These are phyloP conservation scores for Apis florea DNA, from an alignment of 1,140 invertebrate genomes.

Conservation along the genomic window DNA sequence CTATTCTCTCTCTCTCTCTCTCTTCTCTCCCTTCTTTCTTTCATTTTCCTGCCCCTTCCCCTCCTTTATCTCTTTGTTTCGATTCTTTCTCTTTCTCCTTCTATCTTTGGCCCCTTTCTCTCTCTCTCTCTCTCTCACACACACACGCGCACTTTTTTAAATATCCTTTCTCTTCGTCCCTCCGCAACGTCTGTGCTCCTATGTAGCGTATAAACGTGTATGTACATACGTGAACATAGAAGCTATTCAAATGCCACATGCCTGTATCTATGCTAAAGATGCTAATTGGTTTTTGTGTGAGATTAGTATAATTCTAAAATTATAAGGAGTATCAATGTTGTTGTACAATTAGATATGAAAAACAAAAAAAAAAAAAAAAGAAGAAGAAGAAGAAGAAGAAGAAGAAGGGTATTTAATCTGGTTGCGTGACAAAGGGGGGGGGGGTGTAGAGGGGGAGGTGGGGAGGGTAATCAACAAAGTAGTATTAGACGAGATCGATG, in stretches of 20 bases:
- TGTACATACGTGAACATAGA: conserved; percentile 65
- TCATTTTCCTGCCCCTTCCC: not conserved
- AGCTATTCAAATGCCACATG: conserved; percentile 74
- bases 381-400: not conserved
- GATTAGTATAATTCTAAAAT: conserved; percentile 25
- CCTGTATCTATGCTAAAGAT: conserved; percentile 74
- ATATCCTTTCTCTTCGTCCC: conserved; percentile 11
- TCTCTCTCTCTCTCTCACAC: not conserved
- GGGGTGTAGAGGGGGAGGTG: not conserved
- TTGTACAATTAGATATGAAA: conserved; percentile 7
- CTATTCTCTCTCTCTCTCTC: not conserved
- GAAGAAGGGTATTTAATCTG: not conserved
- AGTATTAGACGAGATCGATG: conserved; percentile 24
- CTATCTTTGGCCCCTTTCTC: not conserved
- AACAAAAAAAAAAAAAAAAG: not conserved
- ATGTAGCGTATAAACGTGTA: conserved; percentile 40
- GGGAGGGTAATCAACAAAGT: not conserved
- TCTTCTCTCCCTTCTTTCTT: not conserved
- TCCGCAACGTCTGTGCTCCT: conserved; percentile 25
- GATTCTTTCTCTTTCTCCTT: not conserved
- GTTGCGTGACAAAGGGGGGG: conserved; percentile 3
- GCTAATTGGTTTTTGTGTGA: conserved; percentile 55
- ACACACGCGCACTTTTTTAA: too few species aligned
- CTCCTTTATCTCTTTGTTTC: not conserved
- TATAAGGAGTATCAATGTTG: conserved; percentile 4